A percentile compares a stretch with the other conserved stretches of the same genome.
These are phyloP conservation scores for Camponotus vicinus DNA, from an alignment of 1,140 invertebrate genomes.

Conservation along the genomic window DNA sequence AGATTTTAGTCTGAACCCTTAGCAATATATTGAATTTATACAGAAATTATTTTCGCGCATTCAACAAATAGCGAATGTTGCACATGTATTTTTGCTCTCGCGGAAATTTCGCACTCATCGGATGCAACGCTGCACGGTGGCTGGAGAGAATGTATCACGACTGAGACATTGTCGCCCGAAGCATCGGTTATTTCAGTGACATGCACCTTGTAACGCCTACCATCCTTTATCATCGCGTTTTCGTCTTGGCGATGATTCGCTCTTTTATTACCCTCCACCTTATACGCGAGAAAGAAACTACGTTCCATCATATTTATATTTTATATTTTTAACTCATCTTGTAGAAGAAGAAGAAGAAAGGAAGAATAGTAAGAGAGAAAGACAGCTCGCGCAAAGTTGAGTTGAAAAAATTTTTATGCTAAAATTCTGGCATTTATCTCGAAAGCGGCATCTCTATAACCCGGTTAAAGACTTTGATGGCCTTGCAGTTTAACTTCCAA, in stretches of 20 bases:
- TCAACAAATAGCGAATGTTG: background rate
- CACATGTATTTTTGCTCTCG: background rate
- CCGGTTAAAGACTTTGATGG: constrained; percentile 73
- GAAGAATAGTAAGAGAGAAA: background rate
- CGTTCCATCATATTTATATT: background rate
- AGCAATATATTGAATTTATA: too few relatives aligned
- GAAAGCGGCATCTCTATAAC: constrained; percentile 74
- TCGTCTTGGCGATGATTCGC: constrained; percentile 61
- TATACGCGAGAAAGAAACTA: background rate
- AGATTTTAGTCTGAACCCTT: too few relatives aligned
- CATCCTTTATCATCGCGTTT: constrained; percentile 67
- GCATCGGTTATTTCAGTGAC: constrained; percentile 70
- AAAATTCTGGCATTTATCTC: constrained; percentile 70
- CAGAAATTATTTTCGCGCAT: too few relatives aligned
- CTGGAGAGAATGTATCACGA: constrained; percentile 57
- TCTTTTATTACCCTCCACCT: background rate
- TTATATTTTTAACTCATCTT: background rate
- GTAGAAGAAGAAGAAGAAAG: background rate
- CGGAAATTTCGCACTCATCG: constrained; percentile 1
- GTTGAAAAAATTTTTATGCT: constrained; percentile 54
- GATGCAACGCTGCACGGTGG: constrained; percentile 31
- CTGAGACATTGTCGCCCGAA: constrained; percentile 69
- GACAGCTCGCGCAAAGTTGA: constrained; percentile 7
- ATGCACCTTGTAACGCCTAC: constrained; percentile 71
- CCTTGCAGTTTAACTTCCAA: constrained; percentile 71